Conservation (phyloP, 1,140 invertebrate genomes). For the Drosophila nikananu region DNA sequence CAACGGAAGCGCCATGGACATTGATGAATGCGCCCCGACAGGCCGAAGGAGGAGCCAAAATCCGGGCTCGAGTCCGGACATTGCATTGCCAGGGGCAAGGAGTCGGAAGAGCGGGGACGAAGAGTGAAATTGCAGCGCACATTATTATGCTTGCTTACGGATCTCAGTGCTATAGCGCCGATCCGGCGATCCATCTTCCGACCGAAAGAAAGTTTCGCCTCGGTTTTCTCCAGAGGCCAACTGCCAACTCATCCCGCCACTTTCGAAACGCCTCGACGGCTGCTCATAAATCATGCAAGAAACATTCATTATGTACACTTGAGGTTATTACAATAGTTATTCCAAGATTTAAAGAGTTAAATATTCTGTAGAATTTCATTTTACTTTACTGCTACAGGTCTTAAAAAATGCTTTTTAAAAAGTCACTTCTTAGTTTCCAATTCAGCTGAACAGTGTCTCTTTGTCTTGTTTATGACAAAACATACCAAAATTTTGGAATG, state of each 20-base stretch:
- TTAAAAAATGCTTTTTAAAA: no score
- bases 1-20: slow-evolving; percentile 74
- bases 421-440: background rate
- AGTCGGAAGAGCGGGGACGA: background rate
- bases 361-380: background rate
- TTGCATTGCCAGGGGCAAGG: slow-evolving; percentile 11
- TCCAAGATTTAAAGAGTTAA: background rate
- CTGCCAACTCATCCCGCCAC: slow-evolving; percentile 47
- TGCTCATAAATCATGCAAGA: slow-evolving; percentile 73
- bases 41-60: slow-evolving; percentile 35
- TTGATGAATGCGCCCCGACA: slow-evolving; percentile 73
- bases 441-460: background rate
- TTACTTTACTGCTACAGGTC: background rate
- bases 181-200: slow-evolving; percentile 72
- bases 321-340: slow-evolving; percentile 10
- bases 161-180: slow-evolving; percentile 45
- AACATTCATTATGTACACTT: slow-evolving; percentile 58
- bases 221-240: slow-evolving; percentile 35
- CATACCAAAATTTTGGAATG: no score
- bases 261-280: slow-evolving; percentile 66
- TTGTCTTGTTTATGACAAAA: background rate
- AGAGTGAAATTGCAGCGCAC: slow-evolving; percentile 26
- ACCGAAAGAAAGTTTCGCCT: slow-evolving; percentile 63
- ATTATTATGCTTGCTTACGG: slow-evolving; percentile 29
- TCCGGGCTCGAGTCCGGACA: slow-evolving; percentile 34